Percentiles rank a stretch among this genome's conserved stretches.
Conservation (phyloP, 2,113 vertebrate genomes). For the Alligator sinensis region DNA sequence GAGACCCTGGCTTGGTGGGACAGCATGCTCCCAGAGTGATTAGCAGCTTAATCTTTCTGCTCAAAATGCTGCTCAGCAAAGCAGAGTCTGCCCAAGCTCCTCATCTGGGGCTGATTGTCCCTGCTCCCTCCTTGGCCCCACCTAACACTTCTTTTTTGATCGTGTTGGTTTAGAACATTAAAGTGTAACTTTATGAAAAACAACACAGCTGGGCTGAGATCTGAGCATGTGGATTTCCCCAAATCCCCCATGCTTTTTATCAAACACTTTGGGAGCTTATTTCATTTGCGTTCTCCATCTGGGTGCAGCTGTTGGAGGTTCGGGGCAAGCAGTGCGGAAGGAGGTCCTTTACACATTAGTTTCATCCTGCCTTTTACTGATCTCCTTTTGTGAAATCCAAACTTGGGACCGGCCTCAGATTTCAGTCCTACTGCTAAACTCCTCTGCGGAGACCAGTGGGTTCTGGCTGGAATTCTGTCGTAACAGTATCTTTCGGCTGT, state of each 20-base stretch:
- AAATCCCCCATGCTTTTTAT: conserved; percentile 52
- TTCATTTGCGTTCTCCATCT: conserved; percentile 40
- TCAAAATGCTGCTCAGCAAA: not conserved
- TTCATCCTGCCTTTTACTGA: conserved; percentile 3
- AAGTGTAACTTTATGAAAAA: conserved; percentile 40
- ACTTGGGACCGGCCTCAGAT: not conserved
- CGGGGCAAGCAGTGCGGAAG: conserved; percentile 10
- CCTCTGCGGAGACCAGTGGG: not conserved
- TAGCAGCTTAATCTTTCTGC: not conserved
- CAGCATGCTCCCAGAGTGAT: not conserved
- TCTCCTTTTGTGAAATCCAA: conserved; percentile 53
- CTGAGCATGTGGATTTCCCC: conserved; percentile 34
- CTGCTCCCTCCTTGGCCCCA: not conserved
- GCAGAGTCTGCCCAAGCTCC: not conserved
- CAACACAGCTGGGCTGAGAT: conserved; percentile 35
- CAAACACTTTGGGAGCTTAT: conserved; percentile 41
- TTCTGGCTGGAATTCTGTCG: not conserved
- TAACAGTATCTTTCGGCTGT: not conserved
- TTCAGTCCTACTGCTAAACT: not conserved
- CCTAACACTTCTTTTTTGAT: conserved; percentile 29
- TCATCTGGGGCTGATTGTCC: not conserved
- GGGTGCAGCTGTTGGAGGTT: conserved; percentile 37
- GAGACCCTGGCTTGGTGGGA: not conserved
- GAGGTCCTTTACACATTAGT: conserved; percentile 30
- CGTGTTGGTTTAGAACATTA: conserved; percentile 41